These are phyloP conservation scores for Hepsetus odoe DNA, from an alignment of 2,113 vertebrate species.

Conservation along the genomic window DNA sequence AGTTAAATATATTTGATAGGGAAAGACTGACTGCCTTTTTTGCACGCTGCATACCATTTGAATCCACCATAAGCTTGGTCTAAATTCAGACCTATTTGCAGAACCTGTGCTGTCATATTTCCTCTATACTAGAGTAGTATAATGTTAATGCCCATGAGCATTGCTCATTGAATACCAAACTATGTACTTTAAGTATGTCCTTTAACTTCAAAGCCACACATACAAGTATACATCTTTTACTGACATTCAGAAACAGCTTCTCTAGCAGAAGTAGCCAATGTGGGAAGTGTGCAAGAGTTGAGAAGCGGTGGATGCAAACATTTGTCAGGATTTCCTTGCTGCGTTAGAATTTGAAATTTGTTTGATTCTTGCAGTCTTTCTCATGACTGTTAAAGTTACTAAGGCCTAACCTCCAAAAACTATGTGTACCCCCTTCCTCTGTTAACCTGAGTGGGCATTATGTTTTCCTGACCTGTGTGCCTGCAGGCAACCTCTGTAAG, in stretches of 20 bases:
- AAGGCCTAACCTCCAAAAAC: conserved; percentile 15
- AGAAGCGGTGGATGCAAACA: neutral
- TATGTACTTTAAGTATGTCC: neutral
- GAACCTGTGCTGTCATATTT: too few relatives aligned
- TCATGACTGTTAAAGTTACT: conserved; percentile 7
- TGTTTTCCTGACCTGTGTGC: conserved; percentile 41
- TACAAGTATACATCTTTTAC: neutral
- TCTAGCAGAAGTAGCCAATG: neutral
- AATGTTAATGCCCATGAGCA: conserved; percentile 17
- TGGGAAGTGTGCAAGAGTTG: neutral
- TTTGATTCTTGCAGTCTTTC: neutral
- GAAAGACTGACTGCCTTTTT: neutral
- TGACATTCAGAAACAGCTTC: conserved; percentile 1
- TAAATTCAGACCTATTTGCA: neutral
- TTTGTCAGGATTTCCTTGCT: neutral
- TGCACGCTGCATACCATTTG: neutral
- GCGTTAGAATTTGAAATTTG: neutral
- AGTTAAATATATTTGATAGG: neutral
- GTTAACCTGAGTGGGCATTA: conserved; percentile 39
- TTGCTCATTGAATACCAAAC: conserved; percentile 7
- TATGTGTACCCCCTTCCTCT: conserved; percentile 26
- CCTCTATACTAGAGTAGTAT: neutral
- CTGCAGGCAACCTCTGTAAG: conserved; percentile 24
- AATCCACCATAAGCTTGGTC: neutral
- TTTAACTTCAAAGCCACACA: neutral